A percentile compares a stretch with the other conserved stretches of the same genome.
phyloP scores from a whole-genome alignment of 2,797 vertebrate species.

The Lindbergichthys nudifrons region DNA sequence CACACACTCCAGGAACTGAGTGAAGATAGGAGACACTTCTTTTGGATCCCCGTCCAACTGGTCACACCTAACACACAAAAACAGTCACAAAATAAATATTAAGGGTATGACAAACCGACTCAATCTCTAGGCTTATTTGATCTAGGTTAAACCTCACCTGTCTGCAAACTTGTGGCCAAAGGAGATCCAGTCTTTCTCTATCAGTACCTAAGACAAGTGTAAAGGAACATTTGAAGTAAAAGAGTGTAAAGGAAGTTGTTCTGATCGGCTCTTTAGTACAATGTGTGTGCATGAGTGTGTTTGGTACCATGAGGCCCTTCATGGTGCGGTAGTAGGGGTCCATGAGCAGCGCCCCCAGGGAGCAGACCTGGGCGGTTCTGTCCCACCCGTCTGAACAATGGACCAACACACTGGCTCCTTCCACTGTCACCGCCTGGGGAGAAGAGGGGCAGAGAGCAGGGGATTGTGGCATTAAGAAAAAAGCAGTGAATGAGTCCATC shows the following conservation, averaged over 20 bases:
- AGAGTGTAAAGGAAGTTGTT: background rate
- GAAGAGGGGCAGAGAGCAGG: background rate
- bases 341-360: constrained; percentile 93
- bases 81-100: background rate
- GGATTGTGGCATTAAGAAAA: background rate
- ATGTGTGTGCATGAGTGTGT: constrained; percentile 2
- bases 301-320: constrained; percentile 95
- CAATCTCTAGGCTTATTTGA: background rate
- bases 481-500: background rate
- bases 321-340: constrained; percentile 97
- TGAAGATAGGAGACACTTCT: constrained; percentile 96
- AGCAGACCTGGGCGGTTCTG: constrained; percentile 96
- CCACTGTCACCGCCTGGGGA: constrained; percentile 90
- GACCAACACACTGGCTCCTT: constrained; percentile 94
- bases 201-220: constrained; percentile 88
- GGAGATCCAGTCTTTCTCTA: constrained; percentile 99
- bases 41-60: constrained; percentile 95
- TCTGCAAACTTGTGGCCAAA: constrained; percentile 99
- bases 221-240: background rate
- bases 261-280: background rate
- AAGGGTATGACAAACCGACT: background rate
- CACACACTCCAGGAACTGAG: constrained; percentile 96
- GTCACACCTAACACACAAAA: constrained; percentile 87
- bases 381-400: constrained; percentile 99
- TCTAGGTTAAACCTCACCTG: constrained; percentile 82